Evolutionary conservation across 1,140 invertebrate genomes (phyloP), one percentile per base, ranked within the genome.

Genomic region (Drosophila kikkawai): DNA sequence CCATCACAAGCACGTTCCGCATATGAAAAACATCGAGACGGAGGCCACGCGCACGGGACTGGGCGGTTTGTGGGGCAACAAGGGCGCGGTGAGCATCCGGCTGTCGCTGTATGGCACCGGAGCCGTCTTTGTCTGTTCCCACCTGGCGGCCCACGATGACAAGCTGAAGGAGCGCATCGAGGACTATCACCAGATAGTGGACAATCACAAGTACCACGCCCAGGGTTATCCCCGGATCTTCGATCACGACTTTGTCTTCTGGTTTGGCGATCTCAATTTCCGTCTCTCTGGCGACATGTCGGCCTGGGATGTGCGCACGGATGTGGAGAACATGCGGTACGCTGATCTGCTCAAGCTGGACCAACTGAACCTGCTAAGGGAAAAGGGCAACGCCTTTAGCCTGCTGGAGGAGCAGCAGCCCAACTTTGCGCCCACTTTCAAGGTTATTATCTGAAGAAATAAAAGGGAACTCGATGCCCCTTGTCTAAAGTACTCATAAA

Each of bases 251-350:
- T 98, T 98, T 92, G 95, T 98, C 3, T 98, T 99, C 93, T 99
- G 98, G 98, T 95, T 99, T 79, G 98, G 98, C 4, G 98, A 99
- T 91, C 93, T 99, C 7, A 99, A 99, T 92, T 99, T 99, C 93
- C 96, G 98, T 1, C 93, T 99, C 1, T 93, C 95, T 7, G 95
- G 95, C 42, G 94, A 94, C 2, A 94, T 95, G 73, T 94, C 95
- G 1, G 94, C 96, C 2, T 94, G 95, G 78, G 95, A 97, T 83
- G 97, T 98, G n/a, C 94, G 95, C 6, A 92, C 93, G 8, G 75
- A 94, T 3, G 94, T 98, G 15, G 94, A 95, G 55, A 95, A 96
- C 47, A 95, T 95, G 60, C 94, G 96, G 50, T 94, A 96, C 6
- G 93, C 94, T 19, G 80, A 94, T 7, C 92, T 99, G 1, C 92